A percentile compares a stretch with the other conserved stretches of the same genome.
phyloP scores from a whole-genome alignment of 2,888 invertebrate genomes.

The Bhutanitis thaidina region DNA sequence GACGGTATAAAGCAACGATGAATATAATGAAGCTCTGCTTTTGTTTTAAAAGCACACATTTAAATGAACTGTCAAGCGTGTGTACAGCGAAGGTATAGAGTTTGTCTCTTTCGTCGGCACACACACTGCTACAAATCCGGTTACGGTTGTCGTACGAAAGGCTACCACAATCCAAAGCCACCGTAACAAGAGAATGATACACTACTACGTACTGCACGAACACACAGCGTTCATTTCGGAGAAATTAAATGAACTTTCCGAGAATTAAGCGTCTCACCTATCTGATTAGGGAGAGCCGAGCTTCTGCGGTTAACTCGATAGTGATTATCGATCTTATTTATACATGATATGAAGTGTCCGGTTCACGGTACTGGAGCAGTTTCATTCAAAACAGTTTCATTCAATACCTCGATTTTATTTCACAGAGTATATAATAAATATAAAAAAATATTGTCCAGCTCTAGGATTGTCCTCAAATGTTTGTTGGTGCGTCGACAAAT shows the following conservation, averaged over 20 bases:
- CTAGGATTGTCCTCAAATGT: too few relatives aligned
- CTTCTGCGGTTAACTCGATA: slow-evolving; percentile 22
- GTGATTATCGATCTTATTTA: slow-evolving; percentile 26
- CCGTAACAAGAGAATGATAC: slow-evolving; percentile 48
- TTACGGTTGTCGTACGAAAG: slow-evolving; percentile 38
- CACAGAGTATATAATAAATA: too few relatives aligned
- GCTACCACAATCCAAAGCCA: slow-evolving; percentile 49
- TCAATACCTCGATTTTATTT: slow-evolving; percentile 16
- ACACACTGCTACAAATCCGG: slow-evolving; percentile 49
- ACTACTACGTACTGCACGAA: slow-evolving; percentile 42
- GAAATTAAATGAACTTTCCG: slow-evolving; percentile 67
- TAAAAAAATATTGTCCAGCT: too few relatives aligned
- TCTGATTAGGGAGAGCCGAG: slow-evolving; percentile 45
- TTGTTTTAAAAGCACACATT: slow-evolving; percentile 32
- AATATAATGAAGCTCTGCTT: slow-evolving; percentile 34
- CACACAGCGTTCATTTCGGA: slow-evolving; percentile 51
- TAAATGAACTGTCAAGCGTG: slow-evolving; percentile 27
- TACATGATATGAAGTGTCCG: slow-evolving; percentile 36
- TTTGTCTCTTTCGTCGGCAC: slow-evolving; percentile 26
- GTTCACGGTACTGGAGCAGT: slow-evolving; percentile 29
- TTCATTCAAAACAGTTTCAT: too few relatives aligned
- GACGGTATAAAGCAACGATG: neutral
- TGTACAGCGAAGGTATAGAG: slow-evolving; percentile 31
- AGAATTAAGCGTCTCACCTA: slow-evolving; percentile 58
- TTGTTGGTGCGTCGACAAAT: too few relatives aligned